These are phyloP conservation scores for Aphelinus atriplicis DNA, from an alignment of 1,140 invertebrate genomes.

Conservation along the genomic window DNA sequence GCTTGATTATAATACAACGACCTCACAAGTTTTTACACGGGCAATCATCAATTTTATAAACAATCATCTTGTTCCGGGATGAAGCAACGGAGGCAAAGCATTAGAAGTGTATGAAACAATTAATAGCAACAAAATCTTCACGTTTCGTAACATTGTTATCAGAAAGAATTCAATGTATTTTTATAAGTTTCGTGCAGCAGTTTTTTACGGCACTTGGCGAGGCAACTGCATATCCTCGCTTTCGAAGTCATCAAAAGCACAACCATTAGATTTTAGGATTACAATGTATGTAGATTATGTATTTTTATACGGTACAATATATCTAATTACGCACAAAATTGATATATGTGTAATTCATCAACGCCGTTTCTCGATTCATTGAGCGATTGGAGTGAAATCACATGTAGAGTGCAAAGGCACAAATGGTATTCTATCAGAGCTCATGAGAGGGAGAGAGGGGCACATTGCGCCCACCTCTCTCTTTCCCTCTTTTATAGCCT, in stretches of 20 bases:
- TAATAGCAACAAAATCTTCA: conserved; percentile 3
- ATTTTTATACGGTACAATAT: background rate
- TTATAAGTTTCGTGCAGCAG: conserved; percentile 14
- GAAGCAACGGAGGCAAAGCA: background rate
- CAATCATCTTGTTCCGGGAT: conserved; percentile 20
- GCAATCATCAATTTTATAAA: background rate
- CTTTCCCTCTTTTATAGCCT: too few relatives aligned
- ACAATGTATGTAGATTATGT: conserved; percentile 7
- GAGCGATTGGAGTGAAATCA: too few relatives aligned
- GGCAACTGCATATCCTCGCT: conserved; percentile 8
- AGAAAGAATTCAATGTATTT: conserved; percentile 18
- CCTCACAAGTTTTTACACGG: background rate
- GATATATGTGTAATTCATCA: too few relatives aligned
- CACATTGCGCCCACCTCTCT: too few relatives aligned
- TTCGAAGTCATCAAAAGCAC: conserved; percentile 20
- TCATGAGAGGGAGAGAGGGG: too few relatives aligned
- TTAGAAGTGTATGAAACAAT: background rate
- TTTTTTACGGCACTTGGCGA: conserved; percentile 18
- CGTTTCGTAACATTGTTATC: conserved; percentile 12
- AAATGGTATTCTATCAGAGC: too few relatives aligned
- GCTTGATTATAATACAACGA: too few relatives aligned
- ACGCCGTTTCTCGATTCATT: too few relatives aligned
- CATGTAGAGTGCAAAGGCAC: too few relatives aligned
- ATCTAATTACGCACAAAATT: background rate
- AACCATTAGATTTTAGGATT: conserved; percentile 9